Percentiles rank a stretch among this genome's conserved stretches.
Evolutionary conservation across 1,140 invertebrate genomes (phyloP).

Genomic region (Anastrepha obliqua): DNA sequence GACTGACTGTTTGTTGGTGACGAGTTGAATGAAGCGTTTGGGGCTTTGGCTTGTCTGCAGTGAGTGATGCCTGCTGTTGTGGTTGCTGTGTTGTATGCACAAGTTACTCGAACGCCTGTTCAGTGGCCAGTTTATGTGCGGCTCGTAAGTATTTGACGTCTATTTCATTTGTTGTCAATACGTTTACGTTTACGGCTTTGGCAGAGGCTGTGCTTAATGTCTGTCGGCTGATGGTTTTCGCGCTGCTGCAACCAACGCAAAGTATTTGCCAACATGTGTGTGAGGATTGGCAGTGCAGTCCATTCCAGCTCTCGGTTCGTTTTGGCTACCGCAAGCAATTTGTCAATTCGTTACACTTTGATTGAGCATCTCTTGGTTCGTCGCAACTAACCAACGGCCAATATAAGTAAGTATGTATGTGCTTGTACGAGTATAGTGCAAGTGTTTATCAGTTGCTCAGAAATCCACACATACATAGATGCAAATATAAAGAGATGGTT

Average conservation of each 20-base stretch:
- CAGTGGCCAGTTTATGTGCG: not conserved
- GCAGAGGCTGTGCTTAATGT: not conserved
- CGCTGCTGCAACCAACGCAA: not conserved
- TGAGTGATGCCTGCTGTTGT: not conserved
- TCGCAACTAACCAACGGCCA: not conserved
- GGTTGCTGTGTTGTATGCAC: not conserved
- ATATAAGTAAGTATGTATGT: not conserved
- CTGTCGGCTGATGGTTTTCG: not conserved
- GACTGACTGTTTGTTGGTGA: not conserved
- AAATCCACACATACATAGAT: too few species aligned
- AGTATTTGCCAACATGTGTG: not conserved
- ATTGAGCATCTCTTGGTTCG: not conserved
- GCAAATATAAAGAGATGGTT: too few species aligned
- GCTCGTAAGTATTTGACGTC: conserved; percentile 21
- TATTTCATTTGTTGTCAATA: conserved; percentile 48
- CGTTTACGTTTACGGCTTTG: not conserved
- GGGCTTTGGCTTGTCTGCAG: not conserved
- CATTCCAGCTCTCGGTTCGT: not conserved
- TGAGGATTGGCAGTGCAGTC: not conserved
- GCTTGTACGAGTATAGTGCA: not conserved
- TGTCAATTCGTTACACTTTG: conserved; percentile 42
- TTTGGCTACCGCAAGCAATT: not conserved
- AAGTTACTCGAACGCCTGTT: not conserved
- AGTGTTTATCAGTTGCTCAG: too few species aligned
- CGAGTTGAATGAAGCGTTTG: not conserved